These are phyloP conservation scores for Anser brachyrhynchus DNA, from an alignment of 2,113 vertebrate species.

Conservation along the genomic window DNA sequence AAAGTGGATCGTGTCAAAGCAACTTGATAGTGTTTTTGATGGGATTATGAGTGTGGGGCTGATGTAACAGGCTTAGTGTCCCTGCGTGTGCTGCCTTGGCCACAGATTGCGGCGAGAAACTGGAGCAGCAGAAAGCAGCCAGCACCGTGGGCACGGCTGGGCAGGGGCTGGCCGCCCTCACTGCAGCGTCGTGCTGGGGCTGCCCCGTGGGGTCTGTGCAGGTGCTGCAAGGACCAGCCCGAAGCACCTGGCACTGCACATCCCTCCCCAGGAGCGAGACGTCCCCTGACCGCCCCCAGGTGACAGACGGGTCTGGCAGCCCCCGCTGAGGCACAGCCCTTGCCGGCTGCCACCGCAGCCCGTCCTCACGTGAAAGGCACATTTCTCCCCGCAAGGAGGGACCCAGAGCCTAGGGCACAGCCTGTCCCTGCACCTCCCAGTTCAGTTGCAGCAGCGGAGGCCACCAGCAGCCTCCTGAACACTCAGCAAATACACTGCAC, in stretches of 20 bases:
- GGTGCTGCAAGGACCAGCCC: neutral
- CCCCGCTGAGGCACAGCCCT: neutral
- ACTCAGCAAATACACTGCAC: fast-evolving
- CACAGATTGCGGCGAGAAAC: neutral
- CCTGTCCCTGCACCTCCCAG: neutral
- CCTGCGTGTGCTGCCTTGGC: slow-evolving; percentile 12
- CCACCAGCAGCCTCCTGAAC: fast-evolving
- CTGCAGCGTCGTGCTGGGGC: fast-evolving
- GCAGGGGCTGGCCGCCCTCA: neutral
- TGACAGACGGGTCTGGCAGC: neutral
- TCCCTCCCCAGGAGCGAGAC: neutral
- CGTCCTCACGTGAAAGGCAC: neutral
- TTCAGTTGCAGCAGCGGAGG: neutral
- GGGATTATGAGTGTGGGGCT: slow-evolving; percentile 51
- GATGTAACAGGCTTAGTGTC: slow-evolving; percentile 62
- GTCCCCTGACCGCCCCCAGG: fast-evolving
- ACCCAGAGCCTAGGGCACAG: neutral
- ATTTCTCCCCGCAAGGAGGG: fast-evolving
- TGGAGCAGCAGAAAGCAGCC: slow-evolving; percentile 49
- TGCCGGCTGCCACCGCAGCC: neutral
- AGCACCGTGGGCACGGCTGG: fast-evolving
- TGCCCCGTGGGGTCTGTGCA: neutral
- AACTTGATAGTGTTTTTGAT: slow-evolving; percentile 70
- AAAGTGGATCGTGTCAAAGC: slow-evolving; percentile 69
- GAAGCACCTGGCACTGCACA: fast-evolving